Evolutionary conservation across 2,888 invertebrate species (phyloP).

Genomic region (Hyposoter dolosus): DNA sequence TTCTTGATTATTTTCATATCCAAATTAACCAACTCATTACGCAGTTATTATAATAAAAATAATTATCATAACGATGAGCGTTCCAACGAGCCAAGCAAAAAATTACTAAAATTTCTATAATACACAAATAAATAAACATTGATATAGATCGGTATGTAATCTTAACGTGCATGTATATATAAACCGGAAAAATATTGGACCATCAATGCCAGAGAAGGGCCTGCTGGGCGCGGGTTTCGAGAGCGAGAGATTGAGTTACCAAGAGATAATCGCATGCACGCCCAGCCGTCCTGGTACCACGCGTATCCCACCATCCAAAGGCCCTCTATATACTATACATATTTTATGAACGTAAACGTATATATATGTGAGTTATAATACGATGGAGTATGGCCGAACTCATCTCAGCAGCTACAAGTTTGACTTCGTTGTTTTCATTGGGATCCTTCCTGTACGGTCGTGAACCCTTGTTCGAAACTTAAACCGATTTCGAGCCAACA

Average conservation of each 20-base stretch:
- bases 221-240: constrained; percentile 67
- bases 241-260: constrained; percentile 81
- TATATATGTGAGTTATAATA: constrained; percentile 16
- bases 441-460: not conserved
- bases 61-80: not conserved
- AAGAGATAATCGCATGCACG: constrained; percentile 83
- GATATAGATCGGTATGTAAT: not conserved
- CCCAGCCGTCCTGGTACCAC: constrained; percentile 77
- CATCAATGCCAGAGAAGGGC: constrained; percentile 62
- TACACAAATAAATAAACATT: not conserved
- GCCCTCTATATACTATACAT: constrained; percentile 37
- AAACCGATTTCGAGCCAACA: constrained; percentile 21
- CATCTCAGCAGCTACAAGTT: constrained; percentile 34
- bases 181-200: constrained; percentile 51
- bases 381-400: constrained; percentile 38
- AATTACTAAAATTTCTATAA: not conserved
- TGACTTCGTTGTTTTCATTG: constrained; percentile 39
- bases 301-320: constrained; percentile 71
- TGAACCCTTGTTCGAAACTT: constrained; percentile 10
- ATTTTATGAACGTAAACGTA: constrained; percentile 1
- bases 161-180: not conserved
- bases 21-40: not conserved
- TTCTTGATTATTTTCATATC: not conserved
- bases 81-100: not conserved
- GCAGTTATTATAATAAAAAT: not conserved